Conservation (phyloP, 1,140 invertebrate genomes). For the Cotesia chilonis region DNA sequence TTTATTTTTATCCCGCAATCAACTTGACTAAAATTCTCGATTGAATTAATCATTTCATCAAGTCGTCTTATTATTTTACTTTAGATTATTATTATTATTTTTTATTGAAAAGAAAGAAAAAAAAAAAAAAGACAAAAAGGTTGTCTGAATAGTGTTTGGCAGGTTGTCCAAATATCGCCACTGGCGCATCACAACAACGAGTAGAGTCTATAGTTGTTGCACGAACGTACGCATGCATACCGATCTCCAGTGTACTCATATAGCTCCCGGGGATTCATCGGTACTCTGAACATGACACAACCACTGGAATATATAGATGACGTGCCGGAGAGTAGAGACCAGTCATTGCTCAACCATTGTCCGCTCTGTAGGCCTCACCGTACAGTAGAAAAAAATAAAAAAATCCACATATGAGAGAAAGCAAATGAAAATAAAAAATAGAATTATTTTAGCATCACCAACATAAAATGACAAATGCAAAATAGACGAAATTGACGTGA, state of each 20-base stretch:
- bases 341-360: constrained; percentile 16
- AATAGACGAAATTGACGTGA: constrained; percentile 35
- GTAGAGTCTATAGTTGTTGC: too few species aligned
- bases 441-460: too few species aligned
- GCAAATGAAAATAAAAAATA: constrained; percentile 18
- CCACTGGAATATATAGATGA: not conserved
- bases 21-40: not conserved
- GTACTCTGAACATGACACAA: not conserved
- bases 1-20: constrained; percentile 8
- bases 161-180: constrained; percentile 62
- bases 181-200: constrained; percentile 31
- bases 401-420: not conserved
- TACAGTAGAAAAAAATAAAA: not conserved
- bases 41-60: not conserved
- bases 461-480: constrained; percentile 35
- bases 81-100: not conserved
- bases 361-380: not conserved
- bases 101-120: constrained; percentile 1
- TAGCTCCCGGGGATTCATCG: constrained; percentile 43
- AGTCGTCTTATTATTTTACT: not conserved
- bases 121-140: constrained; percentile 45
- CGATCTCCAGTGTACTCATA: constrained; percentile 34
- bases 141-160: constrained; percentile 45
- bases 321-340: constrained; percentile 11
- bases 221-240: constrained; percentile 48